These are phyloP conservation scores for Penaeus vannamei DNA, from an alignment of 1,140 invertebrate species.

Conservation along the genomic window DNA sequence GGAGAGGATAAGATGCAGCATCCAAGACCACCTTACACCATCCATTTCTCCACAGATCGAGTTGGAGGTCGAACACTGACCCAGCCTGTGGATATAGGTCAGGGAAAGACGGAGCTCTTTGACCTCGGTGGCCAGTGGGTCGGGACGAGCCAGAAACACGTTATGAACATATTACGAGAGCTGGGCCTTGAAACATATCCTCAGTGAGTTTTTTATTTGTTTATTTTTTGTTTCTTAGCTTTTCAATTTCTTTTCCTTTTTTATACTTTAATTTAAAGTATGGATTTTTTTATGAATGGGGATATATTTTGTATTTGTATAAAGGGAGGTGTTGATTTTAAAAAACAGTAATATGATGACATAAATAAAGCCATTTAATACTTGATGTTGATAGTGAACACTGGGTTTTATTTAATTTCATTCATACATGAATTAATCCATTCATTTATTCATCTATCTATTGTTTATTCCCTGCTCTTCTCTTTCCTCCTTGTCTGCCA, in stretches of 20 bases:
- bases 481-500: neutral
- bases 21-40: too few relatives aligned
- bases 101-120: conserved; percentile 65
- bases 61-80: conserved; percentile 69
- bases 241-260: too few relatives aligned
- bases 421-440: neutral
- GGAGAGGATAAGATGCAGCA: too few relatives aligned
- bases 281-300: too few relatives aligned
- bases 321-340: too few relatives aligned
- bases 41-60: conserved; percentile 51
- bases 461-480: neutral
- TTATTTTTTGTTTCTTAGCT: too few relatives aligned
- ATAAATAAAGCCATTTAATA: too few relatives aligned
- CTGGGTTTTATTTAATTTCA: too few relatives aligned
- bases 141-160: conserved; percentile 68
- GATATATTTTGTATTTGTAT: too few relatives aligned
- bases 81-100: conserved; percentile 48
- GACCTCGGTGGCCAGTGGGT: conserved; percentile 70
- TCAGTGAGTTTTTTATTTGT: neutral
- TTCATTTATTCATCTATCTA: neutral
- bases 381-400: too few relatives aligned
- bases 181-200: conserved; percentile 68
- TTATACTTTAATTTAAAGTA: too few relatives aligned
- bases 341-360: too few relatives aligned
- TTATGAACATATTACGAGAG: conserved; percentile 68